phyloP scores from a whole-genome alignment of 2,113 vertebrate genomes.

The Tragelaphus scriptus region DNA sequence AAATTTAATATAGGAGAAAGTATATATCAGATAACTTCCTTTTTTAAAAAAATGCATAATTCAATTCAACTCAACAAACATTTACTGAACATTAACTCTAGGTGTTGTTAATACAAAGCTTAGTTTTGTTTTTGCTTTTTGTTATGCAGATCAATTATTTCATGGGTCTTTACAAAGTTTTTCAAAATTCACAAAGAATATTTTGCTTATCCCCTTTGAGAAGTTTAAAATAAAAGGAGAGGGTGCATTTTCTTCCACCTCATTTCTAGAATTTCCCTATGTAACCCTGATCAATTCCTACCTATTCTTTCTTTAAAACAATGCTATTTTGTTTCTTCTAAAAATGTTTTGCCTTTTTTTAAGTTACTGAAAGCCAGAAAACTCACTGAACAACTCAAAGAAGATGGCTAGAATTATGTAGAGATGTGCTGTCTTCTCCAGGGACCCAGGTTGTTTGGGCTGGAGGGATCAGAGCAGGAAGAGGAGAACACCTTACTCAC shows the following conservation, averaged over 20 bases:
- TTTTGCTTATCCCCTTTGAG: not conserved
- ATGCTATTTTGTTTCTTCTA: not conserved
- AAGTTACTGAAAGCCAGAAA: not conserved
- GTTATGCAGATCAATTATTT: not conserved
- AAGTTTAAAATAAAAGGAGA: not conserved
- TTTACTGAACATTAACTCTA: not conserved
- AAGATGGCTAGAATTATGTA: not conserved
- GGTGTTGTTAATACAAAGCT: not conserved
- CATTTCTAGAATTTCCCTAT: not conserved
- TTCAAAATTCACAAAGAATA: not conserved
- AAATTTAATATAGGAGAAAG: slow-evolving; percentile 23
- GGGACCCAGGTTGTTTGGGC: not conserved
- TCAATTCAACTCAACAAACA: slow-evolving; percentile 2
- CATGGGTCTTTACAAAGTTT: not conserved
- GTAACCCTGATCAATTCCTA: not conserved
- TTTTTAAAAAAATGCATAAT: not conserved
- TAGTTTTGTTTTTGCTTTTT: not conserved
- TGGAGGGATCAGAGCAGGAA: not conserved
- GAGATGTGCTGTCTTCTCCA: not conserved
- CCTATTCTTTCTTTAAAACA: not conserved
- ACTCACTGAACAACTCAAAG: not conserved
- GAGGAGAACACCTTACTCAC: not conserved
- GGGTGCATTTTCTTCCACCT: not conserved
- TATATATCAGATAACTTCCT: not conserved
- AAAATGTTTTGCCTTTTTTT: not conserved